Base-by-base conservation (phyloP, 2,113 vertebrate genomes). In the Seriola aureovittata region DNA sequence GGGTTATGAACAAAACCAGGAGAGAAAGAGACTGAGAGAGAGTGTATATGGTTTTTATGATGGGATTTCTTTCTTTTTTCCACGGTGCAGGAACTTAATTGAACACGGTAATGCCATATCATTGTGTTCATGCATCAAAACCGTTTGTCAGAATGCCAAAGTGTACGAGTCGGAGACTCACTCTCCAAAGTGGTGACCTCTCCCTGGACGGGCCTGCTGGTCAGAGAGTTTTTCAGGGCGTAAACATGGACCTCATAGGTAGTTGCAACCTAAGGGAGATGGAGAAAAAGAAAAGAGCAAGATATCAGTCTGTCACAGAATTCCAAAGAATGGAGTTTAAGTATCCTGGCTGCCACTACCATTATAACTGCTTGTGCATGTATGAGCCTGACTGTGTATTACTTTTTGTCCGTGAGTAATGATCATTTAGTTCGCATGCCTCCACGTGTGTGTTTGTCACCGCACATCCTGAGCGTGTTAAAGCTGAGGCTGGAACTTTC, bases 171-270 rank as follows among this genome's bases (percentile, higher is more conserved):
- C 29, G 23, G 13, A 84, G 32, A 91, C 95, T 95, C 70, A 96
- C 98, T 98, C 86, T 99, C 98, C 54, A 96, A 89, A 44, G 98
- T 99, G 13, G 94, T 96, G 79, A 98, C 93, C 55, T 97, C 95
- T 21, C 95, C 97, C 60, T 97, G 96, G 82, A 95, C 94, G 1
- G 98, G 96, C 42, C 95, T 92, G 94, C 98, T 99, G 82, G 96
- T 98, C 85, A 99, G 84, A 8, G 96, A 95, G 92, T 97, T 96
- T 93, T 98, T 99, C 87, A 99, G 93, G 19, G 97, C 96, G 52
- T 98, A 98, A 55, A 99, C 91, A 0, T 95, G 92, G 70, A 99
- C 96, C 94, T 99, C 97, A 60, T 99, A 99, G 52, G 95, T 96
- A 40, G 98, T 99, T 70, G 96, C 95, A 82, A 97, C 95, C 98